These are phyloP conservation scores for Diceros bicornis DNA, from an alignment of 2,797 vertebrate genomes.

Conservation along the genomic window DNA sequence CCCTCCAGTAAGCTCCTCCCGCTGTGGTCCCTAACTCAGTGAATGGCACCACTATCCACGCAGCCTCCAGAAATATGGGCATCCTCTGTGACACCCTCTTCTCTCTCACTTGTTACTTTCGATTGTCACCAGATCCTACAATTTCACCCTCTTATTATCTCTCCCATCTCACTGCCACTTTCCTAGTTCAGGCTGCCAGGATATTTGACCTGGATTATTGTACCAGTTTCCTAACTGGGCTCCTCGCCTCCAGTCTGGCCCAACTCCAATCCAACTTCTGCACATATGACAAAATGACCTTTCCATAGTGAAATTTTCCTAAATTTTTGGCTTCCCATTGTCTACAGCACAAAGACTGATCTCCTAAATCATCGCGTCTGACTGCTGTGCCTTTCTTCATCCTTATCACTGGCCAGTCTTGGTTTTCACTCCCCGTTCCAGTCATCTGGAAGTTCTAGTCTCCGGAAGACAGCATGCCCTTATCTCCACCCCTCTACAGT, in stretches of 20 bases:
- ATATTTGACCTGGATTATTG: neutral
- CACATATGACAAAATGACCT: neutral
- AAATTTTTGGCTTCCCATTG: neutral
- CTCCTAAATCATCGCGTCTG: neutral
- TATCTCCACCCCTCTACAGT: neutral
- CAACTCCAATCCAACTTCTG: neutral
- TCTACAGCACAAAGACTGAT: neutral
- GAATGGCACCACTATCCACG: neutral
- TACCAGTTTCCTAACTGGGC: neutral
- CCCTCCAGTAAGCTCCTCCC: accelerated
- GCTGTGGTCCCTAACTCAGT: neutral
- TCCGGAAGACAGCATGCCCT: neutral
- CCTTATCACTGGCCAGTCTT: neutral
- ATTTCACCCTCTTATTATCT: neutral
- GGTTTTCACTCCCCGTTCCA: neutral
- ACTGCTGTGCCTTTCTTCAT: neutral
- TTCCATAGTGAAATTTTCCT: neutral
- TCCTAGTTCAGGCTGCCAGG: neutral
- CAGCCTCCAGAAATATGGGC: neutral
- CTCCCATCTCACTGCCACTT: neutral
- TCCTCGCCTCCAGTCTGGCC: neutral
- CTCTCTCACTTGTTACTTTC: neutral
- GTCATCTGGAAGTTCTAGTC: neutral
- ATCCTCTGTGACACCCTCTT: neutral
- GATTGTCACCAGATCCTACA: neutral